Percentiles rank a stretch among this genome's conserved stretches.
Evolutionary conservation across 2,113 vertebrate species (phyloP).

Genomic region (Pachycephala philippinensis): DNA sequence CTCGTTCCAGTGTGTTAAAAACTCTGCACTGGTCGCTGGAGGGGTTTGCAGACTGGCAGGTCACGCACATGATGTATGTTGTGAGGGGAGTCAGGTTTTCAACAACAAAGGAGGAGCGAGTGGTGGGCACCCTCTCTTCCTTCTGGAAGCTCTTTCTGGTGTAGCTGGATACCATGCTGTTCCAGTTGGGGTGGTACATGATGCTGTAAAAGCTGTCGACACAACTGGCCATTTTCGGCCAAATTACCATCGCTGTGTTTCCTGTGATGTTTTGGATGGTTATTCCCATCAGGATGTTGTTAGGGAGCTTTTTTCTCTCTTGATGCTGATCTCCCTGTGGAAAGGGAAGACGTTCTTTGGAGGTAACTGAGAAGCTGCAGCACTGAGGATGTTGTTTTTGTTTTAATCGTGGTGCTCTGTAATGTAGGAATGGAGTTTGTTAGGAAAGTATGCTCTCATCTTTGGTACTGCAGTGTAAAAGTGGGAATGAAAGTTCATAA

Average conservation of each 20-base stretch:
- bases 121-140: constrained; percentile 82
- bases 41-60: constrained; percentile 82
- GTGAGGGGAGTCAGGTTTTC: constrained; percentile 83
- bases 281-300: constrained; percentile 69
- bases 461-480: neutral
- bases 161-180: constrained; percentile 77
- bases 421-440: neutral
- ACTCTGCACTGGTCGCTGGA: constrained; percentile 81
- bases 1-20: constrained; percentile 77
- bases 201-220: constrained; percentile 85
- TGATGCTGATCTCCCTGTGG: neutral
- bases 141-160: constrained; percentile 81
- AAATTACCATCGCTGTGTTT: constrained; percentile 78
- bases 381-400: neutral
- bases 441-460: neutral
- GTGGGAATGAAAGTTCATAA: neutral
- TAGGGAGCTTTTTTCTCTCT: neutral
- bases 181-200: constrained; percentile 89
- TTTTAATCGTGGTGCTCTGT: neutral
- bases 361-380: neutral
- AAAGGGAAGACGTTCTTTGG: neutral
- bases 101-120: constrained; percentile 76
- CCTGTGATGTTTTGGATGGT: constrained; percentile 80
- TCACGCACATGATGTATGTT: constrained; percentile 83
- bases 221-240: constrained; percentile 76